phyloP scores from a whole-genome alignment of 1,140 invertebrate genomes.

The Daktulosphaira vitifoliae region DNA sequence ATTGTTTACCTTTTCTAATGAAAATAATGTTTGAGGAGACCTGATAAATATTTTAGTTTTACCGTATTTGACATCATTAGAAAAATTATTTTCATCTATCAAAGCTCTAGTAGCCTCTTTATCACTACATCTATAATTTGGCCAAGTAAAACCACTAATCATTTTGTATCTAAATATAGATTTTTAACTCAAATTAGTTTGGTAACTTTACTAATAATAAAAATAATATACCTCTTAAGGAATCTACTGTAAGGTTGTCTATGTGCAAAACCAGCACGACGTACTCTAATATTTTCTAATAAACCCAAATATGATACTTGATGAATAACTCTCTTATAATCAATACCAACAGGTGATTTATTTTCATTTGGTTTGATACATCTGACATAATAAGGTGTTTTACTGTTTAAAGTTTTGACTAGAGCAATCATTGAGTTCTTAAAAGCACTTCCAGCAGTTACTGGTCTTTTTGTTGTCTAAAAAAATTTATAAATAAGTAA shows the following conservation, averaged over 20 bases:
- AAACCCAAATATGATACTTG: conserved; percentile 86
- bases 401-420: conserved; percentile 76
- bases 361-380: conserved; percentile 93
- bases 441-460: conserved; percentile 87
- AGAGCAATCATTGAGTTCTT: conserved; percentile 88
- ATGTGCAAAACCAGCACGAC: conserved; percentile 87
- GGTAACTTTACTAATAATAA: neutral
- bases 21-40: conserved; percentile 79
- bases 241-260: conserved; percentile 84
- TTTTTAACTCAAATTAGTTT: neutral
- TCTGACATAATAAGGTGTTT: conserved; percentile 94
- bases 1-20: conserved; percentile 62
- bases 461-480: conserved; percentile 84
- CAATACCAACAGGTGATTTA: conserved; percentile 73
- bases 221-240: conserved; percentile 53
- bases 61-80: conserved; percentile 82
- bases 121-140: conserved; percentile 70
- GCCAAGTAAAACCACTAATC: conserved; percentile 89
- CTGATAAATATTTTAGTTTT: conserved; percentile 92
- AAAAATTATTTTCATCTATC: conserved; percentile 67
- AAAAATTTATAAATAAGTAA: too few species aligned
- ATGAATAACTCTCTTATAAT: conserved; percentile 71
- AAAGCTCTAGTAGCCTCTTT: conserved; percentile 76
- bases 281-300: conserved; percentile 86
- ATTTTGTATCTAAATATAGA: conserved; percentile 74